A percentile compares a stretch with the other conserved stretches of the same genome.
phyloP scores from a whole-genome alignment of 2,797 vertebrate genomes.

The Erithacus rubecula region DNA sequence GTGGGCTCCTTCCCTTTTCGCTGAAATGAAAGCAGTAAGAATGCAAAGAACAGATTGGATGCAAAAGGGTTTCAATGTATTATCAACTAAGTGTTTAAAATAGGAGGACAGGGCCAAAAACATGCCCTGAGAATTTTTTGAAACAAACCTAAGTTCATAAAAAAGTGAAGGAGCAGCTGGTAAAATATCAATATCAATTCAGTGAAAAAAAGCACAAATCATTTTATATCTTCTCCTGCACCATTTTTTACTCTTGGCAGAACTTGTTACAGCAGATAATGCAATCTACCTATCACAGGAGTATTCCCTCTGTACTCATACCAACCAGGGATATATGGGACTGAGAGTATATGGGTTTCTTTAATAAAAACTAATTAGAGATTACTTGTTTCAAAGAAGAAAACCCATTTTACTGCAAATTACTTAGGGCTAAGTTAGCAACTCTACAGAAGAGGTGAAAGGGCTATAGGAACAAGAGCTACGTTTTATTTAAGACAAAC shows the following conservation, averaged over 20 bases:
- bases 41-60: neutral
- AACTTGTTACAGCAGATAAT: accelerated
- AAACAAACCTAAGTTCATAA: neutral
- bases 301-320: neutral
- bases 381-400: neutral
- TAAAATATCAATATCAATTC: neutral
- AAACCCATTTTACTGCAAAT: neutral
- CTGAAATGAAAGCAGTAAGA: constrained; percentile 63
- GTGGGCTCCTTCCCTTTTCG: constrained; percentile 91
- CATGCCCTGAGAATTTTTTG: neutral
- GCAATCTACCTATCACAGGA: neutral
- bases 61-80: neutral
- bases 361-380: neutral
- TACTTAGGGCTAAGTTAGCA: neutral
- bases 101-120: neutral
- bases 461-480: neutral
- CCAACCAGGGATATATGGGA: neutral
- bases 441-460: neutral
- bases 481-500: neutral
- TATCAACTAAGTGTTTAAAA: neutral
- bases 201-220: neutral
- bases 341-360: neutral
- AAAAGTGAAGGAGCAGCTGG: neutral
- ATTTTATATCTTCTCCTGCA: neutral
- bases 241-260: neutral